A percentile compares a stretch with the other conserved stretches of the same genome.
These are phyloP conservation scores for Neuroterus valhalla DNA, from an alignment of 1,140 invertebrate genomes.

Conservation along the genomic window DNA sequence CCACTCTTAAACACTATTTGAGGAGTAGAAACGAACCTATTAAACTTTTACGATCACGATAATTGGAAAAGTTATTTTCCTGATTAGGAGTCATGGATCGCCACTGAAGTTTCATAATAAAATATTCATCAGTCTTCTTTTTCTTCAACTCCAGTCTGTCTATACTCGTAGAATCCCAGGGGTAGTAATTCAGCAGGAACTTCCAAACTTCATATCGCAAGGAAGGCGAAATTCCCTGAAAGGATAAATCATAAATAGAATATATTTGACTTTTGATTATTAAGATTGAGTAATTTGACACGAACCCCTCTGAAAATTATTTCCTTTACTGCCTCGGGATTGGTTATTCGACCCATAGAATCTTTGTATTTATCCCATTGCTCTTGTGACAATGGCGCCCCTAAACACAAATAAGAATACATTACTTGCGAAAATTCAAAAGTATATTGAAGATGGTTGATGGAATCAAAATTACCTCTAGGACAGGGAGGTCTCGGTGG, in stretches of 20 bases:
- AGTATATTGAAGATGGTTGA: constrained; percentile 23
- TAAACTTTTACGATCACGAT: constrained; percentile 92
- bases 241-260: constrained; percentile 36
- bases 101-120: constrained; percentile 98
- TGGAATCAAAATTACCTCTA: constrained; percentile 57
- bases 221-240: constrained; percentile 81
- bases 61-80: constrained; percentile 91
- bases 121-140: constrained; percentile 91
- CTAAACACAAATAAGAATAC: constrained; percentile 66
- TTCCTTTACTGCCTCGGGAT: constrained; percentile 82
- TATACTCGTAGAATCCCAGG: constrained; percentile 86
- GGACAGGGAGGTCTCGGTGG: constrained; percentile 76
- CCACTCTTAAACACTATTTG: not conserved
- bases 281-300: constrained; percentile 40
- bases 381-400: constrained; percentile 82
- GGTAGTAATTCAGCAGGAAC: constrained; percentile 92
- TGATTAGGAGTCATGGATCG: constrained; percentile 90
- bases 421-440: constrained; percentile 7
- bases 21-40: constrained; percentile 79
- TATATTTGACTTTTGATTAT: not conserved
- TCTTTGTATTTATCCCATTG: constrained; percentile 89
- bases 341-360: constrained; percentile 83
- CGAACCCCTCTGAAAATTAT: constrained; percentile 93
- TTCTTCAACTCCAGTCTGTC: constrained; percentile 83
- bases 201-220: constrained; percentile 95